These are phyloP conservation scores for Herpetotheres cachinnans DNA, from an alignment of 2,113 vertebrate genomes.

Conservation along the genomic window DNA sequence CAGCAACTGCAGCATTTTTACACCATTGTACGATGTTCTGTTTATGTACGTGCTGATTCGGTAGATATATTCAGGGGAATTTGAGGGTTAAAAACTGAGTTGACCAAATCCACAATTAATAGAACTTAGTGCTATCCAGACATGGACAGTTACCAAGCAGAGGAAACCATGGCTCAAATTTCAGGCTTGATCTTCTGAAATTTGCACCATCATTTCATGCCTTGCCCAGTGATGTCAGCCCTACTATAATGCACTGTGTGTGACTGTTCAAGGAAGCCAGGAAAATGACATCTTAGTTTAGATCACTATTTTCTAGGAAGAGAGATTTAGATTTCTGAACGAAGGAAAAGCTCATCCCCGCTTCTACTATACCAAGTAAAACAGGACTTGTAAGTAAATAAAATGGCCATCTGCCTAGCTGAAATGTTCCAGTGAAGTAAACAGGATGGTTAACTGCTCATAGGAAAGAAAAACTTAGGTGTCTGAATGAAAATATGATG, in stretches of 20 bases:
- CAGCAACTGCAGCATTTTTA: not conserved
- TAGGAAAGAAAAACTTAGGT: not conserved
- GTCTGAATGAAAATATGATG: not conserved
- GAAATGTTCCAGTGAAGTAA: not conserved
- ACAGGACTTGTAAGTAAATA: not conserved
- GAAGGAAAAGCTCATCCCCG: not conserved
- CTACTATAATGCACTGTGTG: not conserved
- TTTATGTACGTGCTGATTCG: not conserved
- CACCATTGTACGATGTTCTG: not conserved
- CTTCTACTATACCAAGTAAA: not conserved
- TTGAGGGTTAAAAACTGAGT: not conserved
- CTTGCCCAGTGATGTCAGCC: not conserved
- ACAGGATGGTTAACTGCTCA: not conserved
- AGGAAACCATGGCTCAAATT: not conserved
- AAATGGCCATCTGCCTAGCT: not conserved
- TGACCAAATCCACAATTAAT: not conserved
- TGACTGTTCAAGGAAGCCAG: not conserved
- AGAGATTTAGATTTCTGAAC: not conserved
- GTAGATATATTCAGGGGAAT: not conserved
- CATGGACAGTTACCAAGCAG: not conserved
- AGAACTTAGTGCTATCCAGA: not conserved
- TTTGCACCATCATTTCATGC: not conserved
- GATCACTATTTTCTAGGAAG: not conserved
- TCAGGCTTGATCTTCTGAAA: not conserved
- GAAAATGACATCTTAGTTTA: not conserved